phyloP scores from a whole-genome alignment of 2,113 vertebrate species.

The Casuarius casuarius region DNA sequence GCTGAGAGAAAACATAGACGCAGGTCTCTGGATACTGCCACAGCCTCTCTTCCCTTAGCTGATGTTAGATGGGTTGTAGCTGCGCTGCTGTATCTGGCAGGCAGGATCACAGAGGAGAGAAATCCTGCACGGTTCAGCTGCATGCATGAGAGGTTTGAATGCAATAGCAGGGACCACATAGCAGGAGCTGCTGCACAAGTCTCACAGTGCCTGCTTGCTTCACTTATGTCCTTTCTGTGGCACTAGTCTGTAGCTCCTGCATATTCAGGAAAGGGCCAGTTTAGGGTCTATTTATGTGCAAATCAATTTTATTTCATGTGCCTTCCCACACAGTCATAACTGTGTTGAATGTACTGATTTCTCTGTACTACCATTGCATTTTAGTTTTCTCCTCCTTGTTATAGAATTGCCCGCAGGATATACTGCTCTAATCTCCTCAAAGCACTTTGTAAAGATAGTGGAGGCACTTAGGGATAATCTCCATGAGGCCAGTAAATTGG shows the following conservation, averaged over 20 bases:
- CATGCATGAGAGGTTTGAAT: fast-evolving
- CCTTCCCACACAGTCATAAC: not conserved
- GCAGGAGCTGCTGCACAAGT: fast-evolving
- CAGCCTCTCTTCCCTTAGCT: not conserved
- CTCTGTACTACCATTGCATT: not conserved
- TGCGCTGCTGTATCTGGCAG: not conserved
- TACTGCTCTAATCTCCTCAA: not conserved
- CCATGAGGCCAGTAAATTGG: not conserved
- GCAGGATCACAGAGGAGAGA: not conserved
- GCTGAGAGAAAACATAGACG: not conserved
- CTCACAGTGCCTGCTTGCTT: fast-evolving
- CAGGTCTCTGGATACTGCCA: fast-evolving
- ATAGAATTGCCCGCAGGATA: fast-evolving
- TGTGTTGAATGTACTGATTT: not conserved
- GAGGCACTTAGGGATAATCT: not conserved
- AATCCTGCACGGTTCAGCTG: not conserved
- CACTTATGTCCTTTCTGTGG: not conserved
- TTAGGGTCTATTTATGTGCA: not conserved
- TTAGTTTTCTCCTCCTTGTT: not conserved
- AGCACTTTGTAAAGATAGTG: not conserved
- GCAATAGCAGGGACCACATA: fast-evolving
- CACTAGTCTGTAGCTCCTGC: not conserved
- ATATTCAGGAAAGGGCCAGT: not conserved
- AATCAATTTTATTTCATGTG: not conserved
- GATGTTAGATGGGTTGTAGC: fast-evolving